Percentiles rank a stretch among this genome's conserved stretches.
These are phyloP conservation scores for Drosophila fuyamai DNA, from an alignment of 1,140 invertebrate genomes.

Conservation along the genomic window DNA sequence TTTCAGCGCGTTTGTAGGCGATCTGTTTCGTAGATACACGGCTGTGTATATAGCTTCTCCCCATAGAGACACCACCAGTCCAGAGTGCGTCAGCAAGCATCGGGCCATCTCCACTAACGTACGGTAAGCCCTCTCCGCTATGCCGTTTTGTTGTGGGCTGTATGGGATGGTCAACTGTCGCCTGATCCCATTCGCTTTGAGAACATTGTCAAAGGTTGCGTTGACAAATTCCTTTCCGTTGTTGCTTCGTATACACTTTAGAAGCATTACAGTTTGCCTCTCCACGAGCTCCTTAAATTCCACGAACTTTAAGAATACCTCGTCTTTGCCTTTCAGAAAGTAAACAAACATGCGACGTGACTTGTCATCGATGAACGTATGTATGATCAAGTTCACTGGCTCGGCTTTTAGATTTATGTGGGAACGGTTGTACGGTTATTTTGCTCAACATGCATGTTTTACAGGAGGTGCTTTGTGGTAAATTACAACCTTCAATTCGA, in stretches of 20 bases:
- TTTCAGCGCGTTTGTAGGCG: background rate
- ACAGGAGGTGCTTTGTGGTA: background rate
- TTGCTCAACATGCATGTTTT: constrained; percentile 4
- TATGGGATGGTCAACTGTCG: background rate
- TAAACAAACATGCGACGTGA: constrained; percentile 3
- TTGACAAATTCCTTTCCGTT: constrained; percentile 1
- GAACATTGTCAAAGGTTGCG: background rate
- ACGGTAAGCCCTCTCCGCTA: background rate
- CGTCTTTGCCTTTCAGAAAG: constrained; percentile 6
- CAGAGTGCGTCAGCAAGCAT: constrained; percentile 1
- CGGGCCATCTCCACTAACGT: background rate
- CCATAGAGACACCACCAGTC: background rate
- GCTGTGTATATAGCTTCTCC: constrained; percentile 7
- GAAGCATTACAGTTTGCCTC: constrained; percentile 4
- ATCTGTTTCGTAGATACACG: background rate
- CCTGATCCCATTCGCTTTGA: background rate
- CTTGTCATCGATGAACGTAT: constrained; percentile 1
- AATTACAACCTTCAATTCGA: background rate
- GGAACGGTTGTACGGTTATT: background rate
- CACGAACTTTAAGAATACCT: constrained; percentile 1
- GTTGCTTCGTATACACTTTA: no score
- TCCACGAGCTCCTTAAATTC: background rate
- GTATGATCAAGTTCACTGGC: background rate
- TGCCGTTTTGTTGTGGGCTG: background rate
- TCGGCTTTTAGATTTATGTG: background rate